phyloP scores from a whole-genome alignment of 2,888 invertebrate species.

The Lasioglossum malachurum region DNA sequence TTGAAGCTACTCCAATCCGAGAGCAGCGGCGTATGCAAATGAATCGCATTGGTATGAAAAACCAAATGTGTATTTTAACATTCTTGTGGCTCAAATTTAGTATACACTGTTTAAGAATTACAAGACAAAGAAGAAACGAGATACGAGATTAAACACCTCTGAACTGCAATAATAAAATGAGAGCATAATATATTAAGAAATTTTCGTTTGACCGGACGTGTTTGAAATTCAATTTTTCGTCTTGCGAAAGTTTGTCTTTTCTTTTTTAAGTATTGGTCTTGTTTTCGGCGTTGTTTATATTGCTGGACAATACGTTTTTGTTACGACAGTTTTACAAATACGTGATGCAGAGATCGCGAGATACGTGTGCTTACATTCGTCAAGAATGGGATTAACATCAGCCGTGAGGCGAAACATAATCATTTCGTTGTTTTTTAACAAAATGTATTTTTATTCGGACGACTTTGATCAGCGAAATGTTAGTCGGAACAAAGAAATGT shows the following conservation, averaged over 20 bases:
- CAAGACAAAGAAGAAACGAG: constrained; percentile 3
- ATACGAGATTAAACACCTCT: constrained; percentile 8
- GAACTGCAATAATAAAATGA: constrained; percentile 26
- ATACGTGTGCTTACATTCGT: constrained; percentile 19
- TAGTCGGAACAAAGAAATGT: constrained; percentile 44
- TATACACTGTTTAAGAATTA: background rate
- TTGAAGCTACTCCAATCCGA: constrained; percentile 1
- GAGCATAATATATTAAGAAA: constrained; percentile 15
- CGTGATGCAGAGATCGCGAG: background rate
- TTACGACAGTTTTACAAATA: constrained; percentile 22
- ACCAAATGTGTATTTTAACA: constrained; percentile 23
- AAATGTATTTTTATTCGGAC: constrained; percentile 46
- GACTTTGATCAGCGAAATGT: constrained; percentile 45
- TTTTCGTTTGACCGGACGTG: background rate
- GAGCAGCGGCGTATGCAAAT: background rate
- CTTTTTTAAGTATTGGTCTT: background rate
- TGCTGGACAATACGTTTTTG: constrained; percentile 23
- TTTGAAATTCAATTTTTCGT: constrained; percentile 1
- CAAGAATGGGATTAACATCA: background rate
- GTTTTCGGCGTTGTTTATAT: constrained; percentile 1
- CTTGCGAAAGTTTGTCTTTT: background rate
- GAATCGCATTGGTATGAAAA: constrained; percentile 18
- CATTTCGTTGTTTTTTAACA: constrained; percentile 30
- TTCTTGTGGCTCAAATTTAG: constrained; percentile 4
- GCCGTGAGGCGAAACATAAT: constrained; percentile 19